Conservation (phyloP, 2,797 vertebrate genomes). For the Harpagifer antarcticus region DNA sequence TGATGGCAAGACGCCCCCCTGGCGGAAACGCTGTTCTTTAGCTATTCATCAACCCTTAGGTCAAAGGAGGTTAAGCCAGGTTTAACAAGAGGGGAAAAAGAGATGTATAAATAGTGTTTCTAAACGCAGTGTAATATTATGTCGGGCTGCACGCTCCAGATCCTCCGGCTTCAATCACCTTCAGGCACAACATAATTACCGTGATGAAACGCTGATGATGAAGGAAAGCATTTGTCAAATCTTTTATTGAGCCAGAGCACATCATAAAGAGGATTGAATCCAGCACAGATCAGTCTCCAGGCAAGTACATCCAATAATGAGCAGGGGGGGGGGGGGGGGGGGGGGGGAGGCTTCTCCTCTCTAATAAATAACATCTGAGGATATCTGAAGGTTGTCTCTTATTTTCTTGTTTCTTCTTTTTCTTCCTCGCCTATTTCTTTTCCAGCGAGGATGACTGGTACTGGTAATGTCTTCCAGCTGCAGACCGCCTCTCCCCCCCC, state of each 20-base stretch:
- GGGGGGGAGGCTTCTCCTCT: conserved; percentile 72
- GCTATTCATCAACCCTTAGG: neutral
- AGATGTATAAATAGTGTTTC: neutral
- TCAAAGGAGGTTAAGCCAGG: conserved; percentile 17
- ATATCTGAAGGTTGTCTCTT: conserved; percentile 89
- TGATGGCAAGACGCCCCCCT: too few species aligned
- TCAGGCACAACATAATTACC: conserved; percentile 36
- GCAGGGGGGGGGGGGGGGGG: conserved; percentile 40
- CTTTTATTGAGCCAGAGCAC: conserved; percentile 60
- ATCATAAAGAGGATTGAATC: conserved; percentile 69
- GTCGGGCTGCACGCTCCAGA: neutral
- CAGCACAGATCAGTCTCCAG: conserved; percentile 86
- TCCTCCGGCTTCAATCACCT: conserved; percentile 20
- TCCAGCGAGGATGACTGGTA: conserved; percentile 90
- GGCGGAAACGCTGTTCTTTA: neutral
- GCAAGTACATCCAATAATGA: conserved; percentile 86
- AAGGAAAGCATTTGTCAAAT: conserved; percentile 60
- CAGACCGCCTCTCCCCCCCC: neutral
- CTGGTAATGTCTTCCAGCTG: conserved; percentile 92
- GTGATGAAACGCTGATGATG: conserved; percentile 48
- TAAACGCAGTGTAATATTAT: neutral
- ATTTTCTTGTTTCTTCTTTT: conserved; percentile 76
- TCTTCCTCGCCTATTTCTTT: conserved; percentile 85
- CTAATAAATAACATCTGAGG: conserved; percentile 92
- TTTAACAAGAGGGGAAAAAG: neutral